Conservation (phyloP, 2,888 invertebrate species). For the Chromoteleia sp. region DNA sequence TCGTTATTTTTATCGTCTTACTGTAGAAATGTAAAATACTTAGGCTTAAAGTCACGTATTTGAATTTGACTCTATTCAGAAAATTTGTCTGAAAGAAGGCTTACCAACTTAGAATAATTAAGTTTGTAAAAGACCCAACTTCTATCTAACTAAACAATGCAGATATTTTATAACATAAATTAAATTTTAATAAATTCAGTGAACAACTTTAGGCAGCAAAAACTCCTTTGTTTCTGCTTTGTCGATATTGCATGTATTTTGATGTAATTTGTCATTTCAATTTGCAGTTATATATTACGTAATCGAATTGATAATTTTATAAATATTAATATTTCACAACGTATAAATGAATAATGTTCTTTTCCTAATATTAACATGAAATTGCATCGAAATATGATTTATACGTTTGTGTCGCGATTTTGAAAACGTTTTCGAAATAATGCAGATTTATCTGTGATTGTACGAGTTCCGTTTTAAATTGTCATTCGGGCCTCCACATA, state of each 20-base stretch:
- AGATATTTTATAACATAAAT: no score
- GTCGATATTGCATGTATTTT: slow-evolving; percentile 2
- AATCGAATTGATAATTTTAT: slow-evolving; percentile 16
- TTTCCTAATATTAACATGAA: slow-evolving; percentile 40
- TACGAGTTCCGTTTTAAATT: slow-evolving; percentile 50
- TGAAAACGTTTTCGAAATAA: slow-evolving; percentile 47
- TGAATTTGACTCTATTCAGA: neutral
- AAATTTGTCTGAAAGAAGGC: slow-evolving; percentile 9
- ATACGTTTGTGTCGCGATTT: slow-evolving; percentile 41
- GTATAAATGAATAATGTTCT: slow-evolving; percentile 22
- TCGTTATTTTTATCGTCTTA: slow-evolving; percentile 20
- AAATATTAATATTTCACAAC: slow-evolving; percentile 27
- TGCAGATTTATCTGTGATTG: slow-evolving; percentile 48
- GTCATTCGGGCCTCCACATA: slow-evolving; percentile 51
- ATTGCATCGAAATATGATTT: slow-evolving; percentile 41
- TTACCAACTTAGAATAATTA: neutral
- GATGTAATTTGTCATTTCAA: slow-evolving; percentile 24
- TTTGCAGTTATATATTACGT: slow-evolving; percentile 9
- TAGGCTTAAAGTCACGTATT: slow-evolving; percentile 33
- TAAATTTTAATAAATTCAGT: neutral
- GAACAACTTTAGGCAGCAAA: no score
- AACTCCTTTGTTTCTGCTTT: neutral
- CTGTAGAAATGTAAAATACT: slow-evolving; percentile 21
- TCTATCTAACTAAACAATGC: no score
- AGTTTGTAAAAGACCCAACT: no score